Evolutionary conservation across 1,140 invertebrate species (phyloP), one percentile per base, ranked within the genome.

Genomic region (Pogonomyrmex californicus): DNA sequence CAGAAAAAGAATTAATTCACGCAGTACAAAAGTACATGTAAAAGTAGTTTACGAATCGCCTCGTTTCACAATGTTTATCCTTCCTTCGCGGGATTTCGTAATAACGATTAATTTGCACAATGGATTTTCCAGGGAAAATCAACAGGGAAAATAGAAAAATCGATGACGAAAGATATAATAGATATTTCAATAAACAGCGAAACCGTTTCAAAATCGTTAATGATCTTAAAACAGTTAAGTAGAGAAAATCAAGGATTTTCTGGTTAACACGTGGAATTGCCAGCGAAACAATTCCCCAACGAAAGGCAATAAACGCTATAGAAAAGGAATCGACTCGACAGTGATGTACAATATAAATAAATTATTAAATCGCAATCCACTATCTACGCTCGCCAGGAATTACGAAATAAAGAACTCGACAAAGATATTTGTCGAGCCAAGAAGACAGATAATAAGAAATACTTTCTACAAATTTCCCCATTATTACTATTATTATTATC

Each of bases 241-340:
- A 9, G 44, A 75, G 54, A 87, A 62, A 87, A 70, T 76, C 86
- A 87, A 76, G 86, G 70, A 85, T 85, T 87, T 78, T 56, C 56
- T 77, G 17, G 9, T 36, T 23, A 44, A 68, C 51, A 76, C 68
- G 38, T 70, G 60, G n/a, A 12, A 17, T 14, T 23, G 14, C 9
- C 1, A 60, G 23, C 6, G 23, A 73, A 70, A 6, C 49, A 47
- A 10, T 23, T 65, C 7, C 44, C 41, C 56, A 33, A 33, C 17
- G 9, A 7, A 4, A n/a, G 14, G n/a, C 63, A 77, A 77, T 33
- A 47, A 63, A 65, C 44, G 60, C 7, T n/a, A n/a, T 38, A n/a
- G 30, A 49, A 51, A 77, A 87, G 47, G 7, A 44, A 23, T 30
- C 33, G 58, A 36, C 12, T 60, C 41, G 14, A 23, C 49, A 49